Evolutionary conservation across 64 coral and sea anemone genomes (phyloP), one percentile per base, ranked within the genome.

Genomic region (Pachyseris speciosa): DNA sequence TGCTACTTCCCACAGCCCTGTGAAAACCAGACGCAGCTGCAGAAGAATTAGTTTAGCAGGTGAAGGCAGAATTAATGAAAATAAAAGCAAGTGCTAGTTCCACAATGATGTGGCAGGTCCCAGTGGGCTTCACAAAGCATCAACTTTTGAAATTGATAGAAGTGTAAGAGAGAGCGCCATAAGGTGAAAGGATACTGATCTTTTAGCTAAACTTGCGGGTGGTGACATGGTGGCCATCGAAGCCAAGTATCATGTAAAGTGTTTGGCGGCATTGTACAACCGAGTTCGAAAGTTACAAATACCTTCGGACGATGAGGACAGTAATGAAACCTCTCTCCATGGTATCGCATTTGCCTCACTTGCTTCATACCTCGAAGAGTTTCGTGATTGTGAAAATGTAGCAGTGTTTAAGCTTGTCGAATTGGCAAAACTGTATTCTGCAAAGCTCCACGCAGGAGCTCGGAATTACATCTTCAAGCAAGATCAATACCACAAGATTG

Each of bases 141-240:
- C 63, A 28, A 64, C 55, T n/a, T 31, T 53, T 10, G 80, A 0
- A 84, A 38, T 65, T 63, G 55, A 67, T 26, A 65, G 24, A 31
- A 84, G 63, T 40, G 55, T 64, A 36, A 84, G 39, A 66, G 0
- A 84, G 20, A 53, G 80, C 64, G 80, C 80, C 40, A n/a, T 53
- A 15, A 33, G 33, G 17, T 40, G 69, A 55, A 7, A 51, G n/a
- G 70, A 71, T 51, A 83, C 26, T 36, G 59, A 72, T 52, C 49
- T 91, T 16, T 25, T 83, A 12, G 76, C 66, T 80, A 91, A 91
- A 43, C 76, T 83, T 15, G 65, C 75, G 22, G 74, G 63, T 91
- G 76, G 22, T 24, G 88, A 90, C 69, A 91, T 91, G 75, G 64
- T 91, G 13, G 72, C 61, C 36, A 41, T 90, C 2, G 59, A 90